Conservation (phyloP, 2,888 invertebrate genomes). For the Emmelina monodactyla region DNA sequence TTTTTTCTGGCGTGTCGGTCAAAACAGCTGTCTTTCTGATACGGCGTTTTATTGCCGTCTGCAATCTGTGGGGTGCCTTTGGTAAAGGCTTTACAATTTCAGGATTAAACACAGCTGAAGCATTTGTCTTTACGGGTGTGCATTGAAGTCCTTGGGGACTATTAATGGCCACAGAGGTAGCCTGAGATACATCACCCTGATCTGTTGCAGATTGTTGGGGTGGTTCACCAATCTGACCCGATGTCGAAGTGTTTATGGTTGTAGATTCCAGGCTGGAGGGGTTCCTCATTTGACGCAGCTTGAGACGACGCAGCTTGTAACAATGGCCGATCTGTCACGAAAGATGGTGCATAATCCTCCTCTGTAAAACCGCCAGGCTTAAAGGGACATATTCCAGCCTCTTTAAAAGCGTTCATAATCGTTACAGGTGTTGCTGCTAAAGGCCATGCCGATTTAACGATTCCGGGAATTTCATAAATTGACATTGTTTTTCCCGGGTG, state of each 20-base stretch:
- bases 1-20: background rate
- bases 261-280: background rate
- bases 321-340: conserved; percentile 8
- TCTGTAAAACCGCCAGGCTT: conserved; percentile 5
- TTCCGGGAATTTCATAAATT: conserved; percentile 17
- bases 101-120: background rate
- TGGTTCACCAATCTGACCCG: background rate
- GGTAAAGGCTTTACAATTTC: background rate
- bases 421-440: conserved; percentile 6
- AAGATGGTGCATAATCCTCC: conserved; percentile 6
- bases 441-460: conserved; percentile 17
- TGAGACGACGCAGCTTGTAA: too few relatives aligned
- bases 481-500: conserved; percentile 15
- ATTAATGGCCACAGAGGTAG: background rate
- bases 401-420: conserved; percentile 2
- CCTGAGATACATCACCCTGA: background rate
- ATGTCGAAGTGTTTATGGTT: background rate
- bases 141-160: background rate
- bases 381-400: conserved; percentile 6
- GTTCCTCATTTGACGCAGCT: background rate
- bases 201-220: background rate
- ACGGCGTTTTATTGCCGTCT: background rate
- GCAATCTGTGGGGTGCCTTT: background rate
- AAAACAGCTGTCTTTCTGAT: background rate
- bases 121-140: background rate